These are phyloP conservation scores for Montipora efflorescens DNA, from an alignment of 64 coral and sea anemone species.

Conservation along the genomic window DNA sequence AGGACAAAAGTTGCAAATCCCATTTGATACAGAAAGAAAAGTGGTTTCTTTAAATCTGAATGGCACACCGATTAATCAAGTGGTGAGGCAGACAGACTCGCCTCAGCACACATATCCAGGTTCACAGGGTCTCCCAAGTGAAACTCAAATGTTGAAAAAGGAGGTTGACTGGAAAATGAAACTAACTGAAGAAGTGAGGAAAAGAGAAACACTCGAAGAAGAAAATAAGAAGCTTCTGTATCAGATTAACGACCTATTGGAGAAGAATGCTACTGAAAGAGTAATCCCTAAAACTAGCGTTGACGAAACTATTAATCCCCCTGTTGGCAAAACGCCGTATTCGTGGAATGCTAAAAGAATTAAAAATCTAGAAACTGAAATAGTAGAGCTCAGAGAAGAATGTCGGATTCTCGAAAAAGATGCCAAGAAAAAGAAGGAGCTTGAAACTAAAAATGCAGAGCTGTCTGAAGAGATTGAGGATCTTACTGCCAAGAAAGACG, in stretches of 20 bases:
- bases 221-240: slow-evolving; percentile 93
- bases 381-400: slow-evolving; percentile 59
- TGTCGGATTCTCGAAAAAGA: slow-evolving; percentile 55
- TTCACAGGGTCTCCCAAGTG: neutral
- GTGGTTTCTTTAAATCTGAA: slow-evolving; percentile 36
- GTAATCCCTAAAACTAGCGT: neutral
- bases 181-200: slow-evolving; percentile 57
- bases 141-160: neutral
- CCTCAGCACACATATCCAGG: slow-evolving; percentile 7
- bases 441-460: slow-evolving; percentile 82
- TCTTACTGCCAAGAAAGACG: slow-evolving; percentile 65
- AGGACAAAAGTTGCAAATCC: slow-evolving; percentile 48
- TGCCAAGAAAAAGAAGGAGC: slow-evolving; percentile 74
- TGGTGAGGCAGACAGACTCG: slow-evolving; percentile 11
- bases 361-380: slow-evolving; percentile 65
- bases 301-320: neutral
- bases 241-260: slow-evolving; percentile 67
- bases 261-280: neutral
- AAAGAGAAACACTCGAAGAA: slow-evolving; percentile 71
- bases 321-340: neutral
- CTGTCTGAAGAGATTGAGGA: slow-evolving; percentile 81
- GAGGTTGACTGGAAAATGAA: slow-evolving; percentile 36
- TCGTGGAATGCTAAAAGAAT: slow-evolving; percentile 16
- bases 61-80: slow-evolving; percentile 13
- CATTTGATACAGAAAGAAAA: slow-evolving; percentile 64